Evolutionary conservation across 1,140 invertebrate species (phyloP).

Genomic region (Magallana gigas): DNA sequence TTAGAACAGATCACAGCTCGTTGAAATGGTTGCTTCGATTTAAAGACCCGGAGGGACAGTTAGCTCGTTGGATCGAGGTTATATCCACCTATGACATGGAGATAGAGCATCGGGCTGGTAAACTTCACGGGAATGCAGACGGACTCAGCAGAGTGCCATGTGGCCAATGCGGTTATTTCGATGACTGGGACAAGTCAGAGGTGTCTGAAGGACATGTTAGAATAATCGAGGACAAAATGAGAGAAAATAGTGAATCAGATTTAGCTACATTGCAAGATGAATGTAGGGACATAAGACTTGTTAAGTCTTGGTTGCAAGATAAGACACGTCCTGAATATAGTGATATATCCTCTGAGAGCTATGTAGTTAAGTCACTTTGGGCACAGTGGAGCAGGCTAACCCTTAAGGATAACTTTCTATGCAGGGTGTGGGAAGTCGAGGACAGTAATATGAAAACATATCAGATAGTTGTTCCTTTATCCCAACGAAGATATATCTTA

Average conservation of each 20-base stretch:
- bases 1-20: slow-evolving; percentile 63
- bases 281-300: slow-evolving; percentile 24
- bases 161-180: slow-evolving; percentile 20
- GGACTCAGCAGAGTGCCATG: slow-evolving; percentile 51
- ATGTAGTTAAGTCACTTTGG: slow-evolving; percentile 28
- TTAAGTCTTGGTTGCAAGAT: slow-evolving; percentile 5
- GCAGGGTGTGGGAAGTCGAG: slow-evolving; percentile 47
- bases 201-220: neutral
- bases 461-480: slow-evolving; percentile 57
- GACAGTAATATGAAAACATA: slow-evolving; percentile 42
- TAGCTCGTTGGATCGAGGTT: slow-evolving; percentile 62
- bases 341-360: neutral
- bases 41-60: slow-evolving; percentile 60
- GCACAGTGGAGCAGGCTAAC: slow-evolving; percentile 35
- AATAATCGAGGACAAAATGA: neutral
- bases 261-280: neutral
- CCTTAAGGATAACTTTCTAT: slow-evolving; percentile 42
- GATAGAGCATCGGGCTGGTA: slow-evolving; percentile 61
- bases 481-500: slow-evolving; percentile 35
- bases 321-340: neutral
- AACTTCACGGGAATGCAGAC: slow-evolving; percentile 65
- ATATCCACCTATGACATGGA: slow-evolving; percentile 65
- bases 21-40: slow-evolving; percentile 60
- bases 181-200: neutral
- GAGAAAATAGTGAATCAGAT: neutral